These are phyloP conservation scores for Smutsia temminckii DNA, from an alignment of 2,797 vertebrate genomes.

Conservation along the genomic window DNA sequence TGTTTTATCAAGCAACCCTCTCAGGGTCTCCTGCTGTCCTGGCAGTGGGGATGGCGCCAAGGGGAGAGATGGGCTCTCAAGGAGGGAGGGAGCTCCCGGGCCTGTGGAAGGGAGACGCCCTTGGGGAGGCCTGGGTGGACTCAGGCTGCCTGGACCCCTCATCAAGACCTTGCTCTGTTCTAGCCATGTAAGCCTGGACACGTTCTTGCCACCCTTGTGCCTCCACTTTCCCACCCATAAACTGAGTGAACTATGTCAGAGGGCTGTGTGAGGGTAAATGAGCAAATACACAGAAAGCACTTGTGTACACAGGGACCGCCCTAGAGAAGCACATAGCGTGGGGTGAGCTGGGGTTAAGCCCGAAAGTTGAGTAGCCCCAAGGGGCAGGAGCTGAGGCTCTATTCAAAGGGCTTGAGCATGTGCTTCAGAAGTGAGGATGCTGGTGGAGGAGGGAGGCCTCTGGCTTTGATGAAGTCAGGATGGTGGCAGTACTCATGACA, in stretches of 20 bases:
- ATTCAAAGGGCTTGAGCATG: background rate
- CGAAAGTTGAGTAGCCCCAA: background rate
- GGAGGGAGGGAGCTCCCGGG: background rate
- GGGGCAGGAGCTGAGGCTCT: background rate
- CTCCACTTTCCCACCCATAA: background rate
- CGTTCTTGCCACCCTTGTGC: background rate
- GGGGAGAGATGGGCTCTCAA: background rate
- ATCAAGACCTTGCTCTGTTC: background rate
- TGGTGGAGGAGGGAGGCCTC: background rate
- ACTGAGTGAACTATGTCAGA: background rate
- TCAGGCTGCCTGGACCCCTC: background rate
- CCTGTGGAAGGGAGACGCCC: background rate
- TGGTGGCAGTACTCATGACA: background rate
- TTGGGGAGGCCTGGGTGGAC: background rate
- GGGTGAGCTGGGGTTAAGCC: background rate
- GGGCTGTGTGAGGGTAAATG: background rate
- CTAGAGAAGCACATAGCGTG: background rate
- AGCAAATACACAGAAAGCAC: background rate
- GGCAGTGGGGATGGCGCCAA: background rate
- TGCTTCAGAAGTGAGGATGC: background rate
- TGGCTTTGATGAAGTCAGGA: background rate
- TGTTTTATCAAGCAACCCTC: background rate
- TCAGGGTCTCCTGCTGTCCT: background rate
- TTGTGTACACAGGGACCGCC: background rate
- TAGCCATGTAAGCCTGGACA: background rate